phyloP scores from a whole-genome alignment of 1,140 invertebrate species.

The Papilio aristodemus region DNA sequence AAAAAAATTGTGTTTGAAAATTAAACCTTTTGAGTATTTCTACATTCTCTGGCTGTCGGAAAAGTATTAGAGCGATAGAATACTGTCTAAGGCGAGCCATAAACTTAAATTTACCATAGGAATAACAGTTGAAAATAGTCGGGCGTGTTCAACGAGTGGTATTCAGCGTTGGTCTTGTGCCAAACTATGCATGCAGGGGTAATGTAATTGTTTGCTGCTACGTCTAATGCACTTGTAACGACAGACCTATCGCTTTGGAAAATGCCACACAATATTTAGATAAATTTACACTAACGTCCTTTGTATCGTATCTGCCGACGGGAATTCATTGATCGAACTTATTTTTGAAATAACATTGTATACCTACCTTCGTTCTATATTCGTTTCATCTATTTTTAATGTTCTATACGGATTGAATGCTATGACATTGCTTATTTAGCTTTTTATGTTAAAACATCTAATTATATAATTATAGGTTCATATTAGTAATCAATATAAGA shows the following conservation, averaged over 20 bases:
- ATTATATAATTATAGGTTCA: no score
- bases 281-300: slow-evolving; percentile 35
- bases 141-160: slow-evolving; percentile 55
- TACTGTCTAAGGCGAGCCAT: slow-evolving; percentile 43
- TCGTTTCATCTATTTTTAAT: no score
- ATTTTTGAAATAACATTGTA: not conserved
- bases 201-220: slow-evolving; percentile 72
- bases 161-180: slow-evolving; percentile 64
- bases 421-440: no score
- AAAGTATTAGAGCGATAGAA: slow-evolving; percentile 26
- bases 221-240: slow-evolving; percentile 66
- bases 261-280: slow-evolving; percentile 39
- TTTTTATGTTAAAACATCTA: no score
- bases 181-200: slow-evolving; percentile 65
- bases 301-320: slow-evolving; percentile 12
- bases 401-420: not conserved
- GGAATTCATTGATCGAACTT: slow-evolving; percentile 7
- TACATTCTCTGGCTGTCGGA: not conserved
- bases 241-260: slow-evolving; percentile 51
- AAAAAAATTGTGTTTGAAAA: not conserved
- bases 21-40: slow-evolving; percentile 5
- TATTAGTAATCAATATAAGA: no score
- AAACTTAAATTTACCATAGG: slow-evolving; percentile 56
- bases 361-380: no score
- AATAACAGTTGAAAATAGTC: slow-evolving; percentile 65